Evolutionary conservation across 2,113 vertebrate species (phyloP), one percentile per base, ranked within the genome.

Genomic region (Psettodes erumei): DNA sequence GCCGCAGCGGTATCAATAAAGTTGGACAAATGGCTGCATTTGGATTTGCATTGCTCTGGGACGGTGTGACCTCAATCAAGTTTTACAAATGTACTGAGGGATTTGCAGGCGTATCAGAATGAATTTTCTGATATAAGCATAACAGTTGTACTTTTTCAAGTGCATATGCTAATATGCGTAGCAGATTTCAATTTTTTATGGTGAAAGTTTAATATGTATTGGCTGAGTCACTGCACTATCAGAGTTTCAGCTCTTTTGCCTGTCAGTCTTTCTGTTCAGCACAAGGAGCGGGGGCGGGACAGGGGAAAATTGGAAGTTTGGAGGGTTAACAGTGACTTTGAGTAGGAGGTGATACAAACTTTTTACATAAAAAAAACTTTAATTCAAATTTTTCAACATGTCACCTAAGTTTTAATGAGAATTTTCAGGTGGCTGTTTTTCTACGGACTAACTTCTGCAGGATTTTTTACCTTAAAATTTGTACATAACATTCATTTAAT

Each of bases 1-100:
- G 56, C 77, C 1, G 13, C 73, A 62, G 77, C 56, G 61, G 54
- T 87, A 82, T 88, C 84, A 87, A 88, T 87, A 83, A 76, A 69
- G 75, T n/a, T 48, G 75, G 75, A 83, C 75, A 85, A 81, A 77
- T 82, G 72, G 47, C 63, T 71, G 64, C 35, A 71, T 81, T 82
- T 81, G 38, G 75, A 79, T 73, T 71, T 51, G 62, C 47, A 81
- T 82, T 74, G 68, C 55, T 65, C 21, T 43, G 62, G 43, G 61
- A 68, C 25, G 42, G 43, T 30, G 54, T 8, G 50, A 75, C 66
- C 76, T 78, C 68, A 82, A 69, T 77, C 67, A 63, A 33, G 30
- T 61, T 78, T 78, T 55, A 58, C 35, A 83, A 62, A 66, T 4
- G 15, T 30, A 38, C 35, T 10, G 64, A 75, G 68, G 58, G 40